These are phyloP conservation scores for Elmis aenea DNA, from an alignment of 2,888 invertebrate genomes.

Conservation along the genomic window DNA sequence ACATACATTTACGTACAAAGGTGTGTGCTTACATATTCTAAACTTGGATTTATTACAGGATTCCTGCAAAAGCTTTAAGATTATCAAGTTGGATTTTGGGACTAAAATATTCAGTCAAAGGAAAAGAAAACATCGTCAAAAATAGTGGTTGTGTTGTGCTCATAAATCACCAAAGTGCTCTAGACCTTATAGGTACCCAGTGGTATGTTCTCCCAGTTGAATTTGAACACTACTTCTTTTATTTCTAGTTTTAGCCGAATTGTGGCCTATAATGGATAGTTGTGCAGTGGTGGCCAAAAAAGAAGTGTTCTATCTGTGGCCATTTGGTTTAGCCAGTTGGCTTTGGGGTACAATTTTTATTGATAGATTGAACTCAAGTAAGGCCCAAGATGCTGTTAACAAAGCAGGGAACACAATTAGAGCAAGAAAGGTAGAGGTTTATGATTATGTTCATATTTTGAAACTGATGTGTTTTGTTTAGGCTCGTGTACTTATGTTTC, in stretches of 20 bases:
- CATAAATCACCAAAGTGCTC: slow-evolving; percentile 83
- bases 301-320: slow-evolving; percentile 74
- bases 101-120: slow-evolving; percentile 66
- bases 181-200: slow-evolving; percentile 76
- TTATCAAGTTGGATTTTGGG: slow-evolving; percentile 57
- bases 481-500: slow-evolving; percentile 75
- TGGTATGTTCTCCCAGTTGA: neutral
- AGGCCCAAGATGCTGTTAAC: slow-evolving; percentile 69
- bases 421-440: slow-evolving; percentile 57
- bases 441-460: neutral
- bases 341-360: slow-evolving; percentile 88
- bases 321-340: slow-evolving; percentile 82
- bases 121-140: slow-evolving; percentile 69
- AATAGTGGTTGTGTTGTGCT: slow-evolving; percentile 74
- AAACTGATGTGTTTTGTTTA: slow-evolving; percentile 6
- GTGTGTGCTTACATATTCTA: neutral
- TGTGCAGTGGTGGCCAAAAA: slow-evolving; percentile 81
- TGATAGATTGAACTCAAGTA: slow-evolving; percentile 65
- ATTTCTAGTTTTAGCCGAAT: slow-evolving; percentile 60
- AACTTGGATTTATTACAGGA: slow-evolving; percentile 44
- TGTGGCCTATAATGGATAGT: slow-evolving; percentile 78
- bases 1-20: too few species aligned
- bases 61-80: slow-evolving; percentile 63
- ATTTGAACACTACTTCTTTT: slow-evolving; percentile 2
- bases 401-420: slow-evolving; percentile 64